Conservation (phyloP, 1,140 invertebrate genomes). For the Medauroidea extradentata region DNA sequence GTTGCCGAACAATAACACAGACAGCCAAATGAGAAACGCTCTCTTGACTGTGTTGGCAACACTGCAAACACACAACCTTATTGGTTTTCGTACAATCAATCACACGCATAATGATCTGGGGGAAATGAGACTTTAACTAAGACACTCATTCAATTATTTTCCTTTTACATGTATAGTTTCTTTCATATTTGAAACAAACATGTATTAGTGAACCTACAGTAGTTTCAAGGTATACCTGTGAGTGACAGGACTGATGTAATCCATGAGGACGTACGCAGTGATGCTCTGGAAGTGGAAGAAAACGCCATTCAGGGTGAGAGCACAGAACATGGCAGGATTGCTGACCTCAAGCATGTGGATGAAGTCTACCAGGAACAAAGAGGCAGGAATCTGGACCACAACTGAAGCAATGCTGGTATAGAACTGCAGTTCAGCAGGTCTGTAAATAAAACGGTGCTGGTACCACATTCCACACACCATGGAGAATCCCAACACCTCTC, state of each 20-base stretch:
- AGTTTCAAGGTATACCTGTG: conserved; percentile 81
- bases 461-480: too few relatives aligned
- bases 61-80: conserved; percentile 49
- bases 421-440: conserved; percentile 82
- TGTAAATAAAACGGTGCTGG: conserved; percentile 35
- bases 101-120: too few relatives aligned
- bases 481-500: too few relatives aligned
- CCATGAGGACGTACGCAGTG: conserved; percentile 80
- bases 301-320: conserved; percentile 69
- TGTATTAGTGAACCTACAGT: too few relatives aligned
- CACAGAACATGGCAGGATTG: conserved; percentile 50
- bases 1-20: conserved; percentile 75
- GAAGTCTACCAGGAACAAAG: conserved; percentile 64
- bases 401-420: conserved; percentile 77
- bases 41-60: conserved; percentile 83
- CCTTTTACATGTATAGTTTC: too few relatives aligned
- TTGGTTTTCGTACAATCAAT: too few relatives aligned
- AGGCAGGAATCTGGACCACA: conserved; percentile 72
- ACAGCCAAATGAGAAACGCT: conserved; percentile 79
- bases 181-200: too few relatives aligned
- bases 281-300: conserved; percentile 88
- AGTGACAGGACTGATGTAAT: conserved; percentile 81
- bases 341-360: conserved; percentile 43
- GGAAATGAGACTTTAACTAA: too few relatives aligned
- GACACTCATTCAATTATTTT: too few relatives aligned